Conservation (phyloP, 2,113 vertebrate genomes). For the Lanius ludovicianus region DNA sequence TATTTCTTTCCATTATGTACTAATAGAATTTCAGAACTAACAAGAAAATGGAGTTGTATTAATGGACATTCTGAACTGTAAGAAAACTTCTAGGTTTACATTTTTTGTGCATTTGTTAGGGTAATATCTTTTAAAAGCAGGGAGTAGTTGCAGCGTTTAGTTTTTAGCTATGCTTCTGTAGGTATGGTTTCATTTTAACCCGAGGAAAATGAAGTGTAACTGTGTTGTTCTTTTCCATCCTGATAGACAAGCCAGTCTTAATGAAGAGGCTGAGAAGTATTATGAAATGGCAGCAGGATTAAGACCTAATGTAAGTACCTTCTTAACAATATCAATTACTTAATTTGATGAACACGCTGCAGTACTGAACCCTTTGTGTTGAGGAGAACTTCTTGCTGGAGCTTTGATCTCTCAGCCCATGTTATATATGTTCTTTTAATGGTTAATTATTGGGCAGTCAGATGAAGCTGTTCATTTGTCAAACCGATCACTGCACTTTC, state of each 20-base stretch:
- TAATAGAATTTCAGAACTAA: background rate
- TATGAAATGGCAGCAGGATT: slow-evolving; percentile 91
- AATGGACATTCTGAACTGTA: background rate
- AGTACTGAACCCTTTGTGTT: background rate
- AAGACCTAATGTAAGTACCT: slow-evolving; percentile 92
- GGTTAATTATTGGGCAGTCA: background rate
- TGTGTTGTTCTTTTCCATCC: background rate
- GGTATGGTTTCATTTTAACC: background rate
- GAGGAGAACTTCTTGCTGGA: background rate
- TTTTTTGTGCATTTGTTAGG: background rate
- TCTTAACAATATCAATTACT: slow-evolving; percentile 16
- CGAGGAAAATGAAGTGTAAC: background rate
- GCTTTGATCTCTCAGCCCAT: background rate
- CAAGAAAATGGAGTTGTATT: background rate
- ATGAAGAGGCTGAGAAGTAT: slow-evolving; percentile 93
- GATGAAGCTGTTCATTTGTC: background rate
- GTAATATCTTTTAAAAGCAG: background rate
- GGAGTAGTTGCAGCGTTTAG: background rate
- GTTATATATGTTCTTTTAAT: background rate
- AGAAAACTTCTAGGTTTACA: background rate
- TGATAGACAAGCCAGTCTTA: slow-evolving; percentile 95
- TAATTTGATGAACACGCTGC: background rate
- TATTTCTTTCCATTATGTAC: background rate
- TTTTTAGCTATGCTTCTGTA: background rate
- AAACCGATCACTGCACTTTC: background rate